A percentile compares a stretch with the other conserved stretches of the same genome.
phyloP scores from a whole-genome alignment of 2,888 invertebrate species.

The Agriotes lineatus region DNA sequence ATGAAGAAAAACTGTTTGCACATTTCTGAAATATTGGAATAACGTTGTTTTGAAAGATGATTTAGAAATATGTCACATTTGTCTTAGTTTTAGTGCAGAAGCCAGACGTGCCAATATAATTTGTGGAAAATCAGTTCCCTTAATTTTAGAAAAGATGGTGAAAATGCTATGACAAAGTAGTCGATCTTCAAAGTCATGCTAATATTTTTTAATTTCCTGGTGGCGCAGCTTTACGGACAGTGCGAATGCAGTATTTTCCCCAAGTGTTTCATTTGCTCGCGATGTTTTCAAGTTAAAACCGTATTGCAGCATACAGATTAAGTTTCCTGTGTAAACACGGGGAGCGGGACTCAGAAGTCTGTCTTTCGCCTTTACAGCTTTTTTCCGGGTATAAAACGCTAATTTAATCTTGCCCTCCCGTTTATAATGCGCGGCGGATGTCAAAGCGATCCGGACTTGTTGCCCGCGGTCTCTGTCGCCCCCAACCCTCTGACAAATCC shows the following conservation, averaged over 20 bases:
- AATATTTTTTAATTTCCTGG: too few species aligned
- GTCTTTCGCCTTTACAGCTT: conserved; percentile 54
- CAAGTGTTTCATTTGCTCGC: conserved; percentile 41
- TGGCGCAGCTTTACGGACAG: too few species aligned
- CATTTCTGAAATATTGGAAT: too few species aligned
- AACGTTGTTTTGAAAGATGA: too few species aligned
- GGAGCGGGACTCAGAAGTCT: conserved; percentile 50
- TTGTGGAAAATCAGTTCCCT: too few species aligned
- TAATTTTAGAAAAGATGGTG: too few species aligned
- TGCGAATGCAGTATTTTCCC: conserved; percentile 34
- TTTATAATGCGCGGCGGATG: conserved; percentile 54
- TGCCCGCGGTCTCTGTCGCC: conserved; percentile 61
- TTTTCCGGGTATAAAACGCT: conserved; percentile 58
- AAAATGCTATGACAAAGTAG: too few species aligned
- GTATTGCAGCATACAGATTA: conserved; percentile 46
- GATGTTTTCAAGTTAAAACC: conserved; percentile 42
- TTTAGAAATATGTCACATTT: too few species aligned
- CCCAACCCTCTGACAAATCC: conserved; percentile 56
- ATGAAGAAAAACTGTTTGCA: too few species aligned
- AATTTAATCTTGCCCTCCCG: conserved; percentile 57
- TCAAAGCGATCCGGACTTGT: conserved; percentile 59
- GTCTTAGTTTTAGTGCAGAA: too few species aligned
- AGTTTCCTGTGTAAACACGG: conserved; percentile 50
- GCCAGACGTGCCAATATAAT: too few species aligned
- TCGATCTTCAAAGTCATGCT: too few species aligned